Evolutionary conservation across 2,888 invertebrate species (phyloP).

Genomic region (Eumacrocentrus americanus): DNA sequence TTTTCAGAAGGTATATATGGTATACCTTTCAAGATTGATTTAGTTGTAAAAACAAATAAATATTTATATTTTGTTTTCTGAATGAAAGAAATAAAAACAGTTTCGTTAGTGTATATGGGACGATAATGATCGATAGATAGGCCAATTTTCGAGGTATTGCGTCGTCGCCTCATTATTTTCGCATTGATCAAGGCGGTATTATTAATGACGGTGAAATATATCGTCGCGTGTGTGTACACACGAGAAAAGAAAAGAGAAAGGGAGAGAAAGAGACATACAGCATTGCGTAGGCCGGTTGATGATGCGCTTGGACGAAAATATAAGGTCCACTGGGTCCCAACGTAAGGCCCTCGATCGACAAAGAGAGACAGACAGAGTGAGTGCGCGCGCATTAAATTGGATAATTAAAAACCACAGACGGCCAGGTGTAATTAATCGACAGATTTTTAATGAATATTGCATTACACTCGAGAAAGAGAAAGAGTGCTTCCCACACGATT

Average conservation of each 20-base stretch:
- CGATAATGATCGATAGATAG: slow-evolving; percentile 20
- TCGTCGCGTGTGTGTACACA: slow-evolving; percentile 5
- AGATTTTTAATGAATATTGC: slow-evolving; percentile 24
- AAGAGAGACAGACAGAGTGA: slow-evolving; percentile 1
- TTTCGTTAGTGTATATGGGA: too few relatives aligned
- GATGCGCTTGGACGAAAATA: slow-evolving; percentile 1
- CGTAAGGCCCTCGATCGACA: slow-evolving; percentile 2
- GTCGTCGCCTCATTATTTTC: slow-evolving; percentile 27
- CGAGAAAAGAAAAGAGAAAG: slow-evolving; percentile 4
- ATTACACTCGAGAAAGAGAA: slow-evolving; percentile 7
- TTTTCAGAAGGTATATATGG: too few relatives aligned
- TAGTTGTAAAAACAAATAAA: too few relatives aligned
- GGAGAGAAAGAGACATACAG: slow-evolving; percentile 14
- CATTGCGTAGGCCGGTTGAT: slow-evolving; percentile 17
- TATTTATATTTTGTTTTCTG: too few relatives aligned
- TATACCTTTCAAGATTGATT: too few relatives aligned
- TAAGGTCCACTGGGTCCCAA: slow-evolving; percentile 4
- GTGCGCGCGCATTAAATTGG: slow-evolving; percentile 25
- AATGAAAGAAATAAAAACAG: not conserved
- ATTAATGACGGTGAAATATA: slow-evolving; percentile 26
- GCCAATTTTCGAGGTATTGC: slow-evolving; percentile 16
- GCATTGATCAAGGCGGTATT: slow-evolving; percentile 26
- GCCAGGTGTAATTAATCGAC: slow-evolving; percentile 28
- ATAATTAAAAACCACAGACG: slow-evolving; percentile 29
- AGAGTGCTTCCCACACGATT: slow-evolving; percentile 12